Base-by-base conservation (phyloP, 2,797 vertebrate genomes). In the Syngnathus acus region DNA sequence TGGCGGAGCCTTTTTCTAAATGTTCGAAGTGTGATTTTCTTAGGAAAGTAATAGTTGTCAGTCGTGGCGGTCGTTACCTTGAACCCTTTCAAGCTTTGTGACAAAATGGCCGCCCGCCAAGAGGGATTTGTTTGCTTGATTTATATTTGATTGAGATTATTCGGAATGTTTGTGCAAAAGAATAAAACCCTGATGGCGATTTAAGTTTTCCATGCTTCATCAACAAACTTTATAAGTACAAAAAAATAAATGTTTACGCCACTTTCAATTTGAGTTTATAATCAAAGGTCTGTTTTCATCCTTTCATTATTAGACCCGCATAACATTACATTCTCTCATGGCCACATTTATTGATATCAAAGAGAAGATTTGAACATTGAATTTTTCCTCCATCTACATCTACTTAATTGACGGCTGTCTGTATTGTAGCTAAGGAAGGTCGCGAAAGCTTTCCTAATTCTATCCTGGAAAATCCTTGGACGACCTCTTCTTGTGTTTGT, bases 401-500 rank as follows among this genome's bases (percentile, higher is more conserved):
- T 32, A 39, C 39, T 19, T 42, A 61, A 61, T 61, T 38, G 39
- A 7, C 10, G 10, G 19, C 40, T 4, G 39, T 57, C 40, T 43
- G 16, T 43, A 62, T 43, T 23, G 21, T 23, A 14, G n/a, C 60
- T 8, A 62, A 62, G 21, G 40, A 38, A 71, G 72, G 71, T 78
- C 74, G 78, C 67, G 47, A 69, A 19, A 66, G 70, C 67, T 77
- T 81, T 66, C 69, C 76, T 72, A 68, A 81, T 73, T 70, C 69
- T 82, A 67, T 80, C 74, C 83, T 82, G 83, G 78, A 76, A 82
- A 71, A 74, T 32, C 71, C 77, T 71, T 65, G 65, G 68, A 79
- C 69, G 70, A 74, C 84, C 86, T 84, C 86, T 65, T 84, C 78
- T 81, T 81, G 87, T 88, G 82, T 78, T 76, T 86, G 82, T 82